A percentile compares a stretch with the other conserved stretches of the same genome.
phyloP scores from a whole-genome alignment of 2,797 vertebrate species.

The Coccyzus lansbergi region DNA sequence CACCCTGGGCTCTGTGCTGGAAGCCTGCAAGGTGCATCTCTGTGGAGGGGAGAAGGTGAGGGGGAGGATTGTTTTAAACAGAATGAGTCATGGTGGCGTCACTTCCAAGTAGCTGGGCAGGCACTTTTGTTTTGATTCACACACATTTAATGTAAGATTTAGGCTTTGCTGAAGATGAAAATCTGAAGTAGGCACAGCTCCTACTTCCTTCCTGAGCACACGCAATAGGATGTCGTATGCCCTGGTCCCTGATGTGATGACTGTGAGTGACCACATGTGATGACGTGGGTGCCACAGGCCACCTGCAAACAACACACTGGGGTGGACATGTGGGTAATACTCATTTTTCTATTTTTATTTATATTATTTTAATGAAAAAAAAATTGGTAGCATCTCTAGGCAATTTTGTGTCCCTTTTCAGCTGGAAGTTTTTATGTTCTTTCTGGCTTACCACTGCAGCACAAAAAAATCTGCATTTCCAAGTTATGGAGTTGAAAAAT shows the following conservation, averaged over 20 bases:
- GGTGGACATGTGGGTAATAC: neutral
- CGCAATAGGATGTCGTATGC: neutral
- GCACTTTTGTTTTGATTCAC: slow-evolving; percentile 51
- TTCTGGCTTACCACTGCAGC: neutral
- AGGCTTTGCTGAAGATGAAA: slow-evolving; percentile 8
- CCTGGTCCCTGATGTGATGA: too few relatives aligned
- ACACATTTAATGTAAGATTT: neutral
- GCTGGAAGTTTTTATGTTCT: neutral
- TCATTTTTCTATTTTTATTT: neutral
- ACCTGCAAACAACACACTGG: accelerated
- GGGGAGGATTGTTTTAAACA: slow-evolving; percentile 41
- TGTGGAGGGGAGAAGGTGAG: neutral
- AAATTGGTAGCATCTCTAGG: neutral
- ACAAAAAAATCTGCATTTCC: neutral
- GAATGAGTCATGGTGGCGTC: slow-evolving; percentile 39
- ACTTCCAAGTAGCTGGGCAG: slow-evolving; percentile 38
- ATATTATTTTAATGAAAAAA: neutral
- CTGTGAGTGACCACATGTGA: neutral
- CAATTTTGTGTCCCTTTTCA: neutral
- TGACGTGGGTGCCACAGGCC: neutral
- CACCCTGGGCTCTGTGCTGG: neutral
- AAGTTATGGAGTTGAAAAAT: neutral
- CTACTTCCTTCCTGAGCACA: neutral
- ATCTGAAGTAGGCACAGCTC: neutral
- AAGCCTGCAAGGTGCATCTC: neutral